Evolutionary conservation across 2,888 invertebrate genomes (phyloP).

Genomic region (Scaptomyza parva): DNA sequence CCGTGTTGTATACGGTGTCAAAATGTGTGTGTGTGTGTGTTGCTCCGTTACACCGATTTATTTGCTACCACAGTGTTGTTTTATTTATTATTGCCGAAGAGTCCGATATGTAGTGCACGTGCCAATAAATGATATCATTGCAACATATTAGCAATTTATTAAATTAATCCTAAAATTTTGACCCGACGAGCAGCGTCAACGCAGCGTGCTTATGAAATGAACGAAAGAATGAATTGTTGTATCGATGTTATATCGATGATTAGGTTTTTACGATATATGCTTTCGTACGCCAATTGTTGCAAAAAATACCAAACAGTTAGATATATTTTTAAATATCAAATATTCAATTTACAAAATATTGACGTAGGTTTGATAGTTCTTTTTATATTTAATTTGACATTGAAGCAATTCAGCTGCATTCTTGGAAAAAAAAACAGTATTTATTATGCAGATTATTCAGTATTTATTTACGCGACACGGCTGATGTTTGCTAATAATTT

Average conservation of each 20-base stretch:
- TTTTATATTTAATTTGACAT: background rate
- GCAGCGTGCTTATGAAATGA: conserved; percentile 52
- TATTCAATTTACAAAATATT: too few relatives aligned
- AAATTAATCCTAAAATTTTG: conserved; percentile 41
- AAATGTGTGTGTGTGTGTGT: conserved; percentile 14
- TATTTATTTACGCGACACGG: background rate
- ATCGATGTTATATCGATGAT: conserved; percentile 27
- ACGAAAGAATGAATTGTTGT: conserved; percentile 20
- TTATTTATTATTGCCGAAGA: background rate
- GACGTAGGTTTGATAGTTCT: too few relatives aligned
- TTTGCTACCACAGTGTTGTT: background rate
- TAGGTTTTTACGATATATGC: background rate
- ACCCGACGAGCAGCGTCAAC: conserved; percentile 46
- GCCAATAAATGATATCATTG: conserved; percentile 27
- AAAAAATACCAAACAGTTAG: background rate
- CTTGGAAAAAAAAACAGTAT: background rate
- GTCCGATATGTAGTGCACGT: conserved; percentile 8
- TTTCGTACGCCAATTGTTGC: background rate
- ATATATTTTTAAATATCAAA: background rate
- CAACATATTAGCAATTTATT: conserved; percentile 30
- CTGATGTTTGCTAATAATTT: background rate
- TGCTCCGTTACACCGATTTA: background rate
- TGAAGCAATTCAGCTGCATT: background rate
- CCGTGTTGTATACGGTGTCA: conserved; percentile 8
- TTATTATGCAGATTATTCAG: background rate